These are phyloP conservation scores for Tuberolachnus salignus DNA, from an alignment of 2,888 invertebrate species.

Conservation along the genomic window DNA sequence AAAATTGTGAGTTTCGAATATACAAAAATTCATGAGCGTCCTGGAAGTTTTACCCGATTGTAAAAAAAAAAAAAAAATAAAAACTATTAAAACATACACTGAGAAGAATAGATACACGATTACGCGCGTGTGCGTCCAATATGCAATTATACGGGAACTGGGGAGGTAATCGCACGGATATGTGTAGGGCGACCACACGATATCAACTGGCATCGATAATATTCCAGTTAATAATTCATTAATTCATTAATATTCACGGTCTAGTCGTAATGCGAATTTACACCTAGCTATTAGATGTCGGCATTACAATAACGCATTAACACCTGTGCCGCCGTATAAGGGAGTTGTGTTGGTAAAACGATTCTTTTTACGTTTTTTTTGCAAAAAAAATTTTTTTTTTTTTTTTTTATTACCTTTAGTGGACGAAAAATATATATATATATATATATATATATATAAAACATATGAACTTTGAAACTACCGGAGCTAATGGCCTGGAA, in stretches of 20 bases:
- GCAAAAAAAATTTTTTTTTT: too few relatives aligned
- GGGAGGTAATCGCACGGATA: too few relatives aligned
- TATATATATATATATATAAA: background rate
- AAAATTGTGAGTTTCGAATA: too few relatives aligned
- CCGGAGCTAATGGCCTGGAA: constrained; percentile 49
- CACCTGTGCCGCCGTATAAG: constrained; percentile 19
- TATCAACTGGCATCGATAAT: background rate
- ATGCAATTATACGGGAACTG: background rate
- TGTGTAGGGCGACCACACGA: too few relatives aligned
- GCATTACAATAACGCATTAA: constrained; percentile 1
- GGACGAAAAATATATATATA: constrained; percentile 16
- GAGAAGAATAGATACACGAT: too few relatives aligned
- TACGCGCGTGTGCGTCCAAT: background rate
- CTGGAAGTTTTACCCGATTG: too few relatives aligned
- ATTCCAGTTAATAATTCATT: too few relatives aligned
- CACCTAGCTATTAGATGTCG: background rate
- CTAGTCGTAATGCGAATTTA: background rate
- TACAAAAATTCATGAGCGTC: too few relatives aligned
- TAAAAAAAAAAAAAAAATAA: too few relatives aligned
- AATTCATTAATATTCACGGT: constrained; percentile 27
- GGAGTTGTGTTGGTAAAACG: background rate
- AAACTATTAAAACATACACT: too few relatives aligned
- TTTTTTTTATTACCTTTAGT: constrained; percentile 48
- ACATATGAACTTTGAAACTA: constrained; percentile 38
- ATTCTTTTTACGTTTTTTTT: constrained; percentile 45